Conservation (phyloP, 2,888 invertebrate species). For the Scelioninae gen. 2 region DNA sequence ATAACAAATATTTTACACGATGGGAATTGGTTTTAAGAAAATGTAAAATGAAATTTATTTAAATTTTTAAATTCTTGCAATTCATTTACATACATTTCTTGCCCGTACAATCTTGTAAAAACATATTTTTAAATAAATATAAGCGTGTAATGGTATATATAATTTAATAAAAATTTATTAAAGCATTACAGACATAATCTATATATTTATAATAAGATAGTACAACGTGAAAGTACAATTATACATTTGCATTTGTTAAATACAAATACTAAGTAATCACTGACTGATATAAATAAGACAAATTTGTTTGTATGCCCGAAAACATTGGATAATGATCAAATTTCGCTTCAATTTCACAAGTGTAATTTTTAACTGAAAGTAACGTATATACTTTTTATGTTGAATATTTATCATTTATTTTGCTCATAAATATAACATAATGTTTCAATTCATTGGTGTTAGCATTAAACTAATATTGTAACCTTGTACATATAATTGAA, state of each 20-base stretch:
- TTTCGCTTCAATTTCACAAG: not conserved
- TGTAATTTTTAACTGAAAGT: conserved; percentile 31
- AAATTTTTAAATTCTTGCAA: no score
- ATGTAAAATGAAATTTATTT: no score
- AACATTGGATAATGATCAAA: not conserved
- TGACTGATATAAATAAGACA: not conserved
- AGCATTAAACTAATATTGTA: conserved; percentile 53
- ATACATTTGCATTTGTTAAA: not conserved
- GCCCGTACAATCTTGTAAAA: no score
- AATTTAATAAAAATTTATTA: no score
- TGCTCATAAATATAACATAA: conserved; percentile 31
- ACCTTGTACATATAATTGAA: conserved; percentile 48
- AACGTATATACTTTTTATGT: conserved; percentile 19
- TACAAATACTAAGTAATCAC: not conserved
- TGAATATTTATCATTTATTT: conserved; percentile 19
- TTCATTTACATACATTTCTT: no score
- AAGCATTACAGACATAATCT: no score
- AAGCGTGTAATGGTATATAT: no score
- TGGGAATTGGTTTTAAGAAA: no score
- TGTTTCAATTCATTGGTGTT: conserved; percentile 49
- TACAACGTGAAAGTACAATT: conserved; percentile 16
- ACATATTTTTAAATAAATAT: no score
- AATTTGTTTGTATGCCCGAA: not conserved
- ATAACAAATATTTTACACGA: no score
- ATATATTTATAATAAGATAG: not conserved